Percentiles rank a stretch among this genome's conserved stretches.
phyloP scores from a whole-genome alignment of 2,888 invertebrate species.

The Drosophila yooni region DNA sequence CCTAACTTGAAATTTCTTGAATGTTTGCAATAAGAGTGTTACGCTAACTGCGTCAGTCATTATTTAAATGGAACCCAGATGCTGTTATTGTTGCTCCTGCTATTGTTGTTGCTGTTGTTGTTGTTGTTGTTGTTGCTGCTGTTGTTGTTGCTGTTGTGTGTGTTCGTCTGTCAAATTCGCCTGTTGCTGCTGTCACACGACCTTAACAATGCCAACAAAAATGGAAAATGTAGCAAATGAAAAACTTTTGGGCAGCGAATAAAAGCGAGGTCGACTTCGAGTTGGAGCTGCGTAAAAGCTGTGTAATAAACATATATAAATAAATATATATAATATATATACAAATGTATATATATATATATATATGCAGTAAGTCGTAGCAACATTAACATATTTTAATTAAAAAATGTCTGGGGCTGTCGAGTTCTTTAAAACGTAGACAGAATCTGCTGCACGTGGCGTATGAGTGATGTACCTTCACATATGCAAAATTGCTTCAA shows the following conservation, averaged over 20 bases:
- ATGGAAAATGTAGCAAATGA: neutral
- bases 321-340: neutral
- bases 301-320: neutral
- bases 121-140: neutral
- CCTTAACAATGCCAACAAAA: constrained; percentile 13
- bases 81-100: neutral
- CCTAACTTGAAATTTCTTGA: neutral
- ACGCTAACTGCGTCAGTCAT: neutral
- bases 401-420: constrained; percentile 58
- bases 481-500: constrained; percentile 5
- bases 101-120: constrained; percentile 3
- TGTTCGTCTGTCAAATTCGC: constrained; percentile 27
- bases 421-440: constrained; percentile 21
- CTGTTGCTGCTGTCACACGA: constrained; percentile 24
- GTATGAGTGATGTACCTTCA: constrained; percentile 66
- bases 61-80: neutral
- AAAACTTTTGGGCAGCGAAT: constrained; percentile 26
- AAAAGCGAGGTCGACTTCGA: neutral
- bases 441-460: constrained; percentile 48
- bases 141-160: neutral
- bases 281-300: neutral
- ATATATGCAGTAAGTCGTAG: constrained; percentile 17
- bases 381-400: constrained; percentile 75
- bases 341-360: neutral
- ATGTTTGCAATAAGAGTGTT: neutral